phyloP scores from a whole-genome alignment of 37 sponge, comb jelly and placozoan species.

The Bolinopsis microptera region DNA sequence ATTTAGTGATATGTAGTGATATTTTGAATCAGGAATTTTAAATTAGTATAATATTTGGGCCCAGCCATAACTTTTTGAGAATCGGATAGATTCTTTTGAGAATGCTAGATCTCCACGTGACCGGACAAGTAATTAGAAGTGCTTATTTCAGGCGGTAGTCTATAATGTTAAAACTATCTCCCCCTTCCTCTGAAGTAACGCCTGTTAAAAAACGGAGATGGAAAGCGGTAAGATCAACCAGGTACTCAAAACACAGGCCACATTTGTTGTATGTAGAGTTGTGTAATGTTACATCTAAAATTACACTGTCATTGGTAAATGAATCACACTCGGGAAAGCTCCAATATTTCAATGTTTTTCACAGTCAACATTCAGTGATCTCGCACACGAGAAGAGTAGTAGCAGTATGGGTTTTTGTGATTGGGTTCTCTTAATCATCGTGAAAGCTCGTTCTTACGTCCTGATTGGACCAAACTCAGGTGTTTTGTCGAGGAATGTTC shows the following conservation, averaged over 20 bases:
- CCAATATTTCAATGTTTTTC: background rate
- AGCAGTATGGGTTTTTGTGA: background rate
- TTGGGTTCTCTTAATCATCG: background rate
- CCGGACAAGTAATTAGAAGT: too few relatives aligned
- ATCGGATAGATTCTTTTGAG: too few relatives aligned
- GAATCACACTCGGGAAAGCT: background rate
- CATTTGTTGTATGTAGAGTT: background rate
- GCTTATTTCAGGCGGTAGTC: background rate
- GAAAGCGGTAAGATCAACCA: background rate
- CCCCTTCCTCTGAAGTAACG: background rate
- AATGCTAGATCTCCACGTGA: too few relatives aligned
- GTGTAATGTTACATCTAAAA: background rate
- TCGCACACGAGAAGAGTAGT: background rate
- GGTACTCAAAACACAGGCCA: background rate
- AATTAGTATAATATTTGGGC: too few relatives aligned
- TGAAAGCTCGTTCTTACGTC: background rate
- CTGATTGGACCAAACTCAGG: background rate
- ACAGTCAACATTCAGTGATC: background rate
- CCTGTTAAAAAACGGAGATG: background rate
- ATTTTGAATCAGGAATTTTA: too few relatives aligned
- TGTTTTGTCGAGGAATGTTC: background rate
- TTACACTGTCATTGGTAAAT: background rate
- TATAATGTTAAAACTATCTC: background rate
- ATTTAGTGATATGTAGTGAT: too few relatives aligned
- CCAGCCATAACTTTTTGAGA: too few relatives aligned